phyloP scores from a whole-genome alignment of 2,113 vertebrate genomes.

The Formicarius rufipectus region DNA sequence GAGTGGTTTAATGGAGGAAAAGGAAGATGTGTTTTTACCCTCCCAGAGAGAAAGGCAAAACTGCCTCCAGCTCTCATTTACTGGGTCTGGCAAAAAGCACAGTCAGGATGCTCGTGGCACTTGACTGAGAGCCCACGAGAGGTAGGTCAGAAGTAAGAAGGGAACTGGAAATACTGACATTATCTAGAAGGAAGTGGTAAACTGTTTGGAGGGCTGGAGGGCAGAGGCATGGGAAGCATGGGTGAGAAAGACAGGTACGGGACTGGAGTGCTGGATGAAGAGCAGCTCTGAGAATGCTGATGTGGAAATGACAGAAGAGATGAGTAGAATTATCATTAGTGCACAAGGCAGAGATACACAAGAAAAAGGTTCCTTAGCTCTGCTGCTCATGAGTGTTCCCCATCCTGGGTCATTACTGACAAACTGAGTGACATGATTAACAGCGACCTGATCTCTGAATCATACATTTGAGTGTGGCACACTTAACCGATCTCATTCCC shows the following conservation, averaged over 20 bases:
- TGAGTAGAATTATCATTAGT: accelerated
- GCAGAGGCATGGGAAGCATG: neutral
- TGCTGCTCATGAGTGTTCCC: neutral
- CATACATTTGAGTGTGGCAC: neutral
- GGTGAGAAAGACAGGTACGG: neutral
- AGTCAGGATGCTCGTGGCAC: neutral
- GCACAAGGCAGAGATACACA: neutral
- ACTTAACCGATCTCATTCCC: neutral
- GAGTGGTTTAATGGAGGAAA: neutral
- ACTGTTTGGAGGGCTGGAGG: neutral
- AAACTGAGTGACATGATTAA: neutral
- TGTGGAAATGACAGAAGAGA: neutral
- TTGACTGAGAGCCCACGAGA: neutral
- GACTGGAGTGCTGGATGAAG: neutral
- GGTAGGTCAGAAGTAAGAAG: neutral
- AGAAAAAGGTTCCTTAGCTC: neutral
- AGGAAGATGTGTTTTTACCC: neutral
- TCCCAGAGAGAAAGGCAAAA: neutral
- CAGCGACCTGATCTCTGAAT: neutral
- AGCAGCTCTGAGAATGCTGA: neutral
- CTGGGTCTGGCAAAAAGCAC: neutral
- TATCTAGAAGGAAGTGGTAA: neutral
- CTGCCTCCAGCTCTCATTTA: neutral
- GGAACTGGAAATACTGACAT: neutral
- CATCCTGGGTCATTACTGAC: neutral